A percentile compares a stretch with the other conserved stretches of the same genome.
Conservation (phyloP, 2,113 vertebrate genomes). For the Osmerus mordax region DNA sequence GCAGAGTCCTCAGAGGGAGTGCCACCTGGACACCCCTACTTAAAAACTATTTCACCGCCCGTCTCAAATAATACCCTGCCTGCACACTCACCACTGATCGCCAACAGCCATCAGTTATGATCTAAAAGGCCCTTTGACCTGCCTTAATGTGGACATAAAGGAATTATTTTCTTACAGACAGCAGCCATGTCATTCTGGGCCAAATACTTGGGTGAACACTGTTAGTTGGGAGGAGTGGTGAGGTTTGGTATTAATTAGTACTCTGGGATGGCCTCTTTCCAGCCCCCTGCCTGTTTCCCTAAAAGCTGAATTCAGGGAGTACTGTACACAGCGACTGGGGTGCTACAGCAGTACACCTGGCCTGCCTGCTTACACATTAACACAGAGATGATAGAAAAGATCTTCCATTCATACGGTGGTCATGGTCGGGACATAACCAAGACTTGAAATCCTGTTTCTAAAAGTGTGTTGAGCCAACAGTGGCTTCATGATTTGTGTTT, state of each 20-base stretch:
- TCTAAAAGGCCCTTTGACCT: constrained; percentile 57
- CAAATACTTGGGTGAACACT: constrained; percentile 57
- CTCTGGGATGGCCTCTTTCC: constrained; percentile 55
- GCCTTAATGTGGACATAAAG: constrained; percentile 67
- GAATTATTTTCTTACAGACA: constrained; percentile 63
- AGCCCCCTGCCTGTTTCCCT: constrained; percentile 60
- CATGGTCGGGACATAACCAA: constrained; percentile 64
- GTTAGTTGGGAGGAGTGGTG: constrained; percentile 60
- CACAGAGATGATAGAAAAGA: constrained; percentile 57
- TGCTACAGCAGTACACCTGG: constrained; percentile 54
- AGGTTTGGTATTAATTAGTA: constrained; percentile 73
- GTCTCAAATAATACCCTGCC: constrained; percentile 57
- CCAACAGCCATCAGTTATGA: constrained; percentile 60
- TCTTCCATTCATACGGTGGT: constrained; percentile 64
- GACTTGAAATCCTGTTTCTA: constrained; percentile 60
- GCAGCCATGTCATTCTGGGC: constrained; percentile 54
- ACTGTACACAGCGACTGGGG: constrained; percentile 59
- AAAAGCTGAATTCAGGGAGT: constrained; percentile 63
- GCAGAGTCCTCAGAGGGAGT: constrained; percentile 53
- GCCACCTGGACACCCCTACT: constrained; percentile 63
- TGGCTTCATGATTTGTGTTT: constrained; percentile 50
- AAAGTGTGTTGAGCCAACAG: constrained; percentile 54
- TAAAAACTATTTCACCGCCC: constrained; percentile 63
- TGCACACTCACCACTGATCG: constrained; percentile 44
- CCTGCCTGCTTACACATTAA: constrained; percentile 52